Conservation (phyloP, 2,113 vertebrate species). For the Andinoacara biseriatus region DNA sequence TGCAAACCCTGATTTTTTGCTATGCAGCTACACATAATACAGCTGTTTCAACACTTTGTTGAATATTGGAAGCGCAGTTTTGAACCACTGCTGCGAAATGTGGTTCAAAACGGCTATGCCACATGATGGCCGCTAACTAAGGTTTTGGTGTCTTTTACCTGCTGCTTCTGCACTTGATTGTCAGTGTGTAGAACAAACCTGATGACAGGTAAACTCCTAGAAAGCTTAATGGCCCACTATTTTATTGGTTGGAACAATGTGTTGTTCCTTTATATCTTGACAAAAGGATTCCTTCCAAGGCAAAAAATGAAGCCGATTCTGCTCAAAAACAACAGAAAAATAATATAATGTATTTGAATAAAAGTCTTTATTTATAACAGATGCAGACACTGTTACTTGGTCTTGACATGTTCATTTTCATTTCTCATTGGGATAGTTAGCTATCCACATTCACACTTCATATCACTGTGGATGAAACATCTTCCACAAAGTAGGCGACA, state of each 20-base stretch:
- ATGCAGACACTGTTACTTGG: neutral
- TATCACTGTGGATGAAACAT: neutral
- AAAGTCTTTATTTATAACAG: neutral
- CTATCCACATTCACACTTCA: neutral
- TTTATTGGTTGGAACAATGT: neutral
- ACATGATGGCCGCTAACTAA: neutral
- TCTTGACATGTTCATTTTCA: neutral
- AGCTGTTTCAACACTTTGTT: accelerated
- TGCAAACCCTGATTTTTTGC: too few species aligned
- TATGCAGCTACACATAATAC: neutral
- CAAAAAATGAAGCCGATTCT: neutral
- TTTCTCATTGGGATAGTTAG: neutral
- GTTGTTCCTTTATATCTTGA: too few species aligned
- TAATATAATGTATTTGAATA: neutral
- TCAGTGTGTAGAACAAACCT: neutral
- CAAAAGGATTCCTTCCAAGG: neutral
- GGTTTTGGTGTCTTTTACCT: neutral
- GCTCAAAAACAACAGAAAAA: neutral
- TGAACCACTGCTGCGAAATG: too few species aligned
- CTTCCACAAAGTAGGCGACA: neutral
- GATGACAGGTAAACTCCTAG: neutral
- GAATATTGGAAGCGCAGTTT: neutral
- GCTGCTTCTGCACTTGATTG: neutral
- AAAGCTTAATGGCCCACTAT: neutral
- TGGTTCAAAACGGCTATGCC: neutral